These are phyloP conservation scores for Pachydiplax longipennis DNA, from an alignment of 2,888 invertebrate genomes.

Conservation along the genomic window DNA sequence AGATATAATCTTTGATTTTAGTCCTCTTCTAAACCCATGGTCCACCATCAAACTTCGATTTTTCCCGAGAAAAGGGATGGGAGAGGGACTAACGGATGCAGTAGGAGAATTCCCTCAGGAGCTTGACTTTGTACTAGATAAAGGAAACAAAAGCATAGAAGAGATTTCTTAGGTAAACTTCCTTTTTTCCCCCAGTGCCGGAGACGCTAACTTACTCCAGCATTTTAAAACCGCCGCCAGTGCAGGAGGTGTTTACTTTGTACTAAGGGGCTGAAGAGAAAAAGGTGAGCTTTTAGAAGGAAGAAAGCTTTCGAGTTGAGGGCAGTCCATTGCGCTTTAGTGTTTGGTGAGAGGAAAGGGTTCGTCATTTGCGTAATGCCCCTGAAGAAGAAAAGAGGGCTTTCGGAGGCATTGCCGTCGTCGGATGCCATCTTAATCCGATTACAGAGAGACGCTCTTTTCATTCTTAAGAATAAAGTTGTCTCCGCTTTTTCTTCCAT, in stretches of 20 bases:
- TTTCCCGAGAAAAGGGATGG: no score
- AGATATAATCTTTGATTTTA: no score
- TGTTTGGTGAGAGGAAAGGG: background rate
- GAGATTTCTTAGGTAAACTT: background rate
- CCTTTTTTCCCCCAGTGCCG: no score
- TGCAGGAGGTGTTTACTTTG: background rate
- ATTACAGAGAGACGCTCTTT: no score
- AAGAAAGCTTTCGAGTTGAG: background rate
- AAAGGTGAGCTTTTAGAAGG: background rate
- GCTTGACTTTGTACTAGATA: background rate
- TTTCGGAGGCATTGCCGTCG: background rate
- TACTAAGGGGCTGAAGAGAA: background rate
- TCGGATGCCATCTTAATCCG: no score
- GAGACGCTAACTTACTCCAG: background rate
- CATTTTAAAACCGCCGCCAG: background rate
- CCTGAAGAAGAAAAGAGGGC: background rate
- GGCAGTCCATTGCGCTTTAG: background rate
- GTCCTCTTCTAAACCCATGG: no score
- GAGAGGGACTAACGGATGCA: no score
- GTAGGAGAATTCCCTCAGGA: background rate
- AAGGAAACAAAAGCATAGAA: background rate
- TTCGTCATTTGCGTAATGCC: background rate
- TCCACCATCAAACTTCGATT: no score
- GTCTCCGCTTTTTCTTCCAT: no score
- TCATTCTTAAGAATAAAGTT: no score